Evolutionary conservation across 2,888 invertebrate genomes (phyloP).

Genomic region (Hyposoter dolosus): DNA sequence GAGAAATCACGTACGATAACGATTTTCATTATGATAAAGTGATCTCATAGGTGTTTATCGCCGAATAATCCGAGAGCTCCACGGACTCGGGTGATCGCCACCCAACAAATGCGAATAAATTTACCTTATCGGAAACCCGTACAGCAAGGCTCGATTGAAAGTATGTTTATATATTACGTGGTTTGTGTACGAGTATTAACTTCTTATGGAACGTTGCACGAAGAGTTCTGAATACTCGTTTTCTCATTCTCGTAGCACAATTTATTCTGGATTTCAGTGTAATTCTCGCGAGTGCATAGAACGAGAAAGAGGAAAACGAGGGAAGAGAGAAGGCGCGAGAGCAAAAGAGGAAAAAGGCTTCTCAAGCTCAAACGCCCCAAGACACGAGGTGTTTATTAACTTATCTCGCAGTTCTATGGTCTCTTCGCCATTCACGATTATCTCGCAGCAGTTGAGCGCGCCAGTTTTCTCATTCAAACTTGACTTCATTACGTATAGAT

Average conservation of each 20-base stretch:
- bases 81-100: constrained; percentile 44
- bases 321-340: constrained; percentile 7
- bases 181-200: constrained; percentile 18
- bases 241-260: constrained; percentile 53
- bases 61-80: constrained; percentile 59
- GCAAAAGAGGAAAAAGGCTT: constrained; percentile 12
- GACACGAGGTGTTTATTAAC: constrained; percentile 68
- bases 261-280: constrained; percentile 56
- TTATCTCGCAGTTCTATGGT: constrained; percentile 62
- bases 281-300: constrained; percentile 44
- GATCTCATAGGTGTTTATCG: constrained; percentile 66
- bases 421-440: constrained; percentile 60
- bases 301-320: background rate
- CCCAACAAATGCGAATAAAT: constrained; percentile 61
- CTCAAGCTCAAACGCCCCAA: constrained; percentile 52
- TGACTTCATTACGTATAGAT: constrained; percentile 11
- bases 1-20: constrained; percentile 41
- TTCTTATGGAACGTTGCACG: constrained; percentile 33
- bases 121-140: constrained; percentile 64
- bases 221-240: constrained; percentile 46
- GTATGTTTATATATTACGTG: background rate
- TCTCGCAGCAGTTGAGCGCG: constrained; percentile 56
- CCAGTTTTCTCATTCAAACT: constrained; percentile 42
- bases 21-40: constrained; percentile 65
- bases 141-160: constrained; percentile 27